Percentiles rank a stretch among this genome's conserved stretches.
Conservation (phyloP, 92 coral and sea anemone genomes). For the Diadumene lineata region DNA sequence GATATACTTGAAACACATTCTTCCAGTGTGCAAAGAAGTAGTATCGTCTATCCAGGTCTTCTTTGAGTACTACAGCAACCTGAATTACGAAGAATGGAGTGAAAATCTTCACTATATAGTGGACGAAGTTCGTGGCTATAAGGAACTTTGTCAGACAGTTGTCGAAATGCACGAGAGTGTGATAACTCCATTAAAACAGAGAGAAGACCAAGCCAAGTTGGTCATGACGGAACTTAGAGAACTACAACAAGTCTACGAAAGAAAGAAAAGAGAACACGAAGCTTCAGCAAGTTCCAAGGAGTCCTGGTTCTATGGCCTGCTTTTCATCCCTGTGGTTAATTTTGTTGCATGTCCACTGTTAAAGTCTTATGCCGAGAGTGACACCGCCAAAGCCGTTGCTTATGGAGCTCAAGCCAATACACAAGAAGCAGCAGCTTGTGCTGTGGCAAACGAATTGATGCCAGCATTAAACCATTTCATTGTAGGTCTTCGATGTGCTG, state of each 20-base stretch:
- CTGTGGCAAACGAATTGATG: slow-evolving; percentile 37
- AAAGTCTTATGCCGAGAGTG: slow-evolving; percentile 15
- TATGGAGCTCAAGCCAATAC: slow-evolving; percentile 29
- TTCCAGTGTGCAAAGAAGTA: slow-evolving; percentile 50
- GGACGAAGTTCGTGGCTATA: slow-evolving; percentile 30
- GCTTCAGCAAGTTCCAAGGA: slow-evolving; percentile 16
- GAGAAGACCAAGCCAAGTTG: slow-evolving; percentile 52
- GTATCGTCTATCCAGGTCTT: slow-evolving; percentile 41
- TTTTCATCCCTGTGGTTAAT: slow-evolving; percentile 52
- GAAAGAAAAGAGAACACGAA: slow-evolving; percentile 31
- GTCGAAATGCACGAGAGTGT: slow-evolving; percentile 55
- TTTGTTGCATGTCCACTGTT: slow-evolving; percentile 46
- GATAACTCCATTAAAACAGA: slow-evolving; percentile 43
- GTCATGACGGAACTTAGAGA: slow-evolving; percentile 47
- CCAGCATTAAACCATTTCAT: slow-evolving; percentile 54
- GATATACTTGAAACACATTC: slow-evolving; percentile 48
- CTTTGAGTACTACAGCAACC: slow-evolving; percentile 59
- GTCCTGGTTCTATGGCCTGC: slow-evolving; percentile 44
- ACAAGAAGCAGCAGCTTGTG: slow-evolving; percentile 41
- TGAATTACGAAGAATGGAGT: slow-evolving; percentile 51
- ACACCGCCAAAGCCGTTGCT: slow-evolving; percentile 55
- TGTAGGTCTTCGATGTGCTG: slow-evolving; percentile 43
- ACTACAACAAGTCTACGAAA: slow-evolving; percentile 39
- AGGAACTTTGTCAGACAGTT: slow-evolving; percentile 25
- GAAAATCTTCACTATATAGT: slow-evolving; percentile 44